Conservation (phyloP, 1,140 invertebrate species). For the Mycetomoellerius zeteki region DNA sequence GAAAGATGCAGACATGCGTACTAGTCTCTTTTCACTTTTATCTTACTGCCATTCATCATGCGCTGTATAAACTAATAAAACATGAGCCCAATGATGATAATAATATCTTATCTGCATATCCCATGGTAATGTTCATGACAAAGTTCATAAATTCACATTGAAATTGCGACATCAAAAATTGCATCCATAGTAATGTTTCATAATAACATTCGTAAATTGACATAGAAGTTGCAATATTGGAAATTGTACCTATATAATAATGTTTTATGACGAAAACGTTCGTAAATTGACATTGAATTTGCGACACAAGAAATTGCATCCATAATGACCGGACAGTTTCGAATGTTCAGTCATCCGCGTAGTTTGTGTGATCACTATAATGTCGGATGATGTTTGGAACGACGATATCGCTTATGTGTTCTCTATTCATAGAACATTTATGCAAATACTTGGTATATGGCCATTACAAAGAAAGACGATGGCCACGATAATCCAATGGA, state of each 20-base stretch:
- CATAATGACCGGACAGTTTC: background rate
- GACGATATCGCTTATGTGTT: conserved; percentile 36
- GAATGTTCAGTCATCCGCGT: background rate
- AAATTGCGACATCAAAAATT: conserved; percentile 4
- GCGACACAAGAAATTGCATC: background rate
- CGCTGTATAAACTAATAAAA: conserved; percentile 13
- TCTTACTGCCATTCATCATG: conserved; percentile 13
- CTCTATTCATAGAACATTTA: conserved; percentile 33
- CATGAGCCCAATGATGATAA: background rate
- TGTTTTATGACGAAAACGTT: background rate
- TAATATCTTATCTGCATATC: background rate
- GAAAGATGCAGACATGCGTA: background rate
- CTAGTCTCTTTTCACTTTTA: conserved; percentile 9
- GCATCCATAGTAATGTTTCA: background rate
- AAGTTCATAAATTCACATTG: conserved; percentile 1
- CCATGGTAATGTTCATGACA: background rate
- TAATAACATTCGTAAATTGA: conserved; percentile 6
- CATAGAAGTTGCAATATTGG: background rate
- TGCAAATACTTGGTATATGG: conserved; percentile 31
- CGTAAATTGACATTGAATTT: conserved; percentile 25
- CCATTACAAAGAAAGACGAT: conserved; percentile 11
- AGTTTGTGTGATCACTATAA: conserved; percentile 2
- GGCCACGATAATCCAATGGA: conserved; percentile 6
- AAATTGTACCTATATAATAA: background rate
- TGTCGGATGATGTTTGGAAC: conserved; percentile 44